These are phyloP conservation scores for Eunapius fragilis DNA, from an alignment of 37 sponge, comb jelly and placozoan species.

Conservation along the genomic window DNA sequence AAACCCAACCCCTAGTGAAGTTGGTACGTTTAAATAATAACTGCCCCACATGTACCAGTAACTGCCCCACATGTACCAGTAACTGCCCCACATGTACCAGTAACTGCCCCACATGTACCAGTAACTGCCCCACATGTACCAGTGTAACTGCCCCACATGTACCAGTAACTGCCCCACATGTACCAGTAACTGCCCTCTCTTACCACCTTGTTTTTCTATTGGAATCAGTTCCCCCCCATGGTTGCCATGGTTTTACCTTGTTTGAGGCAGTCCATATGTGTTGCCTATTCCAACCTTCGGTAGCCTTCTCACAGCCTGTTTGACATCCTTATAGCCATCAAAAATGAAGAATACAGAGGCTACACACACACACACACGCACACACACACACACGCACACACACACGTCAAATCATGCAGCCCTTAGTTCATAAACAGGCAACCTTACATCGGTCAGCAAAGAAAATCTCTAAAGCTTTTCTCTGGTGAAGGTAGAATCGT, in stretches of 20 bases:
- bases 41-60: too few species aligned
- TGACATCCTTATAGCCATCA: constrained; percentile 59
- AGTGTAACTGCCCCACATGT: too few species aligned
- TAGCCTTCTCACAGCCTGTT: constrained; percentile 48
- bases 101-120: too few species aligned
- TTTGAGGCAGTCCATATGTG: constrained; percentile 69
- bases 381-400: constrained; percentile 12
- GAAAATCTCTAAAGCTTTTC: constrained; percentile 76
- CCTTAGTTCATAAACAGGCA: not conserved
- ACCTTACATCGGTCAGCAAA: constrained; percentile 55
- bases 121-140: too few species aligned
- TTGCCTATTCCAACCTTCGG: constrained; percentile 84
- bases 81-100: too few species aligned
- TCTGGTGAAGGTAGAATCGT: constrained; percentile 69
- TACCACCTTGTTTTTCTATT: too few species aligned
- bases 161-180: not conserved
- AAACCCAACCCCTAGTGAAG: too few species aligned
- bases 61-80: too few species aligned
- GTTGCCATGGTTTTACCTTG: constrained; percentile 37
- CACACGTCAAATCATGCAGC: not conserved
- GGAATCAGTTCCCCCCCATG: too few species aligned
- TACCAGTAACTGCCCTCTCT: too few species aligned
- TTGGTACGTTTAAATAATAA: too few species aligned
- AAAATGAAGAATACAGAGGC: constrained; percentile 70
- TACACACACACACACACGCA: constrained; percentile 19